Evolutionary conservation across 2,888 invertebrate species (phyloP), one percentile per base, ranked within the genome.

Genomic region (Caenorhabditis angaria): DNA sequence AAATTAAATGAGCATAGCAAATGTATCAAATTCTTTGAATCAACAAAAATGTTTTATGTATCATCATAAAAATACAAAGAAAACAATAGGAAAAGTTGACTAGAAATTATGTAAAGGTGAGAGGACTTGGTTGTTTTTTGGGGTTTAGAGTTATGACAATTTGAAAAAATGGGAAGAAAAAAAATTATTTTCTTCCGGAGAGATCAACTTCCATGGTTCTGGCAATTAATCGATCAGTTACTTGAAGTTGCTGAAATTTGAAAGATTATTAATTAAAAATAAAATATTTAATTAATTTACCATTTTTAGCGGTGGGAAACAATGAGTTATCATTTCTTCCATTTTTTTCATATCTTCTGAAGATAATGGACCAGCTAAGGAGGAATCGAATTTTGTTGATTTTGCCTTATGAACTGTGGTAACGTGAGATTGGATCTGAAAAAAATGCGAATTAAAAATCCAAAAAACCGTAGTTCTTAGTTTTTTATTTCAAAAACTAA

Each of bases 341-440:
- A 78, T 78, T 51, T 72, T 71, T 28, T 61, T 53, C 73, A 78
- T 76, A 56, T 78, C 78, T 24, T 61, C 66, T 0, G 65, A 64
- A 14, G 78, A 78, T 8, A 72, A 59, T 51, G 67, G 67, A 22
- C 65, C 65, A n/a, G 78, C 78, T 57, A 78, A 41, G 0, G 78
- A 65, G 8, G 76, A 73, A 35, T 78, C 78, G 50, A 78, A 78
- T 20, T 66, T 71, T 0, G 69, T 71, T 1, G 78, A 78, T 27
- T 75, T 71, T 6, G 78, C 78, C 47, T 78, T 78, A 28, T 78
- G 78, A 10, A 78, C 78, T 6, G 78, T 78, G 25, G 78, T 78
- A 0, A 78, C 78, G 54, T 78, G 78, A 6, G 78, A 78, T 69
- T 76, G 78, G 18, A 78, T 78, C 78, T 78, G 56, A 47, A 76